These are phyloP conservation scores for Lasiurus borealis DNA, from an alignment of 2,113 vertebrate species.

Conservation along the genomic window DNA sequence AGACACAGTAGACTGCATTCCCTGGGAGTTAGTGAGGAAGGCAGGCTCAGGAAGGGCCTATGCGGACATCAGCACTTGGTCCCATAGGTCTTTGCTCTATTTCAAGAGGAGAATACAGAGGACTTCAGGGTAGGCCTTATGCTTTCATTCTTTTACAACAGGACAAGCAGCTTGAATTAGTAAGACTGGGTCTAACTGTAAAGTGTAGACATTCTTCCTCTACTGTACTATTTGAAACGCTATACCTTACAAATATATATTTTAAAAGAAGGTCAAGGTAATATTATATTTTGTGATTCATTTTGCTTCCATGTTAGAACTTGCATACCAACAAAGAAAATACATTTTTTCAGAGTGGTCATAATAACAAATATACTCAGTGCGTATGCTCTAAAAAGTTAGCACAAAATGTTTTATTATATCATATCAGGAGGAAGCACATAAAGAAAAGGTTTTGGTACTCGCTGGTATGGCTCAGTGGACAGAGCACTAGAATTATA, in stretches of 20 bases:
- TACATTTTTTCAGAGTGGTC: background rate
- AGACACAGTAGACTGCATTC: background rate
- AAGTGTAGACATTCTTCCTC: background rate
- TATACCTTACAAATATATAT: background rate
- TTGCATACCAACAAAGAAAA: constrained; percentile 19
- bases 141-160: background rate
- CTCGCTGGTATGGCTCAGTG: too few relatives aligned
- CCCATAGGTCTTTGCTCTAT: background rate
- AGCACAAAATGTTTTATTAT: background rate
- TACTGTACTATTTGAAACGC: background rate
- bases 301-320: constrained; percentile 51
- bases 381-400: background rate
- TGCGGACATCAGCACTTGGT: background rate
- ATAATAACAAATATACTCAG: background rate
- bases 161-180: background rate
- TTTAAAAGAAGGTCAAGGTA: constrained; percentile 33
- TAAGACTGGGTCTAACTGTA: background rate
- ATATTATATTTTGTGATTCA: background rate
- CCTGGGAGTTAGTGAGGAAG: background rate
- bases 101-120: background rate
- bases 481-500: too few relatives aligned
- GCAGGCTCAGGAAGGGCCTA: background rate
- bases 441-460: background rate
- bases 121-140: background rate
- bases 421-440: background rate